Evolutionary conservation across 2,888 invertebrate species (phyloP), one percentile per base, ranked within the genome.

Genomic region (Xanthorhoe spadicearia): DNA sequence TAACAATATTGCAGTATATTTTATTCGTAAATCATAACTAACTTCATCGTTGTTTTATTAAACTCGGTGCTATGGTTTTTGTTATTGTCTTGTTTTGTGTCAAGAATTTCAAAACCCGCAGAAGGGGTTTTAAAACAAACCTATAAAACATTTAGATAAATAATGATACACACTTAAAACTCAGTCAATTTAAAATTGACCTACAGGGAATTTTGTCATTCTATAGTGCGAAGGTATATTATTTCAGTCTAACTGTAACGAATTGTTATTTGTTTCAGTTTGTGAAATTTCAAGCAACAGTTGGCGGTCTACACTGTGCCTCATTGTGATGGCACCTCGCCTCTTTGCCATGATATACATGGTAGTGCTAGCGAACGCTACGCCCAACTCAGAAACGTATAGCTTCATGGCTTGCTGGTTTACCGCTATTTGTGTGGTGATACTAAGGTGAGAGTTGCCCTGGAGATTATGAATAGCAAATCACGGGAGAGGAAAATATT

Each of bases 241-340:
- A 23, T 23, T 23, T 23, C 23, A 23, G 23, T 4, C 4, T 3
- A 23, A 23, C 23, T 4, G 4, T 1, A 1, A 23, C 4, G 23
- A 23, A 23, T 23, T 23, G 17, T 49, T 13, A 23, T 6, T 48
- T 8, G 5, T 66, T 59, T 15, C 81, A 93, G 93, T 86, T 55
- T 88, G 88, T 68, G 93, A 93, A 78, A 85, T 93, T 61, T 83
- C 92, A 32, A 92, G 92, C 69, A 92, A 91, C 69, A 70, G 69
- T 63, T 92, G 91, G 92, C 86, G 93, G 1, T 81, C 89, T 0
- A 69, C 80, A 66, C 75, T 92, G 23, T 81, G 73, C 48, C 68
- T 80, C 10, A 79, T 90, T 13, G 88, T 83, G 8, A 82, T 83
- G 63, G 62, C 73, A 9, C 89, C 90, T 1, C 82, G 87, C 15